Conservation (phyloP, 2,888 invertebrate genomes). For the Agonum fuliginosum region DNA sequence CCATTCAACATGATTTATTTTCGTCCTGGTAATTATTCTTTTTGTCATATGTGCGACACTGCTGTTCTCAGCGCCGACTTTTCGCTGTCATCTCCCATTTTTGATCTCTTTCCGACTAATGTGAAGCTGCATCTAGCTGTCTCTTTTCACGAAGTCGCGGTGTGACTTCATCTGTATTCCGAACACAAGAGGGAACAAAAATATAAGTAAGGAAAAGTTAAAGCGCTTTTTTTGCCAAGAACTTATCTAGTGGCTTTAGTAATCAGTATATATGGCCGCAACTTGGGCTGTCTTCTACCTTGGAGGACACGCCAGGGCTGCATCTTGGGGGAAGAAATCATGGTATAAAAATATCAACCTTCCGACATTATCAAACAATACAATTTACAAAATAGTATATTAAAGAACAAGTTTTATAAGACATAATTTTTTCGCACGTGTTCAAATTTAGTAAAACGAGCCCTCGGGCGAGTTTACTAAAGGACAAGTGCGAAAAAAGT, state of each 20-base stretch:
- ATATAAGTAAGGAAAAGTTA: slow-evolving; percentile 50
- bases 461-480: too few species aligned
- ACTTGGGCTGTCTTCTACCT: background rate
- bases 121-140: too few species aligned
- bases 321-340: too few species aligned
- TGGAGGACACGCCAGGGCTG: slow-evolving; percentile 2
- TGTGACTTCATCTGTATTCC: slow-evolving; percentile 45
- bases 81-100: slow-evolving; percentile 4
- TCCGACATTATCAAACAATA: too few species aligned
- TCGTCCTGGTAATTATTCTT: slow-evolving; percentile 23
- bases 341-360: too few species aligned
- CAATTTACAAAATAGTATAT: too few species aligned
- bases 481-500: too few species aligned
- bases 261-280: slow-evolving; percentile 38
- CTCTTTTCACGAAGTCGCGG: slow-evolving; percentile 3
- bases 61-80: slow-evolving; percentile 22
- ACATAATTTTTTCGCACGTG: too few species aligned
- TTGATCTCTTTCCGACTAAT: background rate
- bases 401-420: too few species aligned
- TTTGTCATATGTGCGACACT: slow-evolving; percentile 15
- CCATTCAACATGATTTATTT: background rate
- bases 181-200: slow-evolving; percentile 37
- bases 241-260: slow-evolving; percentile 42
- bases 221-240: slow-evolving; percentile 37
- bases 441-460: too few species aligned